Evolutionary conservation across 2,797 vertebrate species (phyloP), one percentile per base, ranked within the genome.

Genomic region (Coreius guichenoti): DNA sequence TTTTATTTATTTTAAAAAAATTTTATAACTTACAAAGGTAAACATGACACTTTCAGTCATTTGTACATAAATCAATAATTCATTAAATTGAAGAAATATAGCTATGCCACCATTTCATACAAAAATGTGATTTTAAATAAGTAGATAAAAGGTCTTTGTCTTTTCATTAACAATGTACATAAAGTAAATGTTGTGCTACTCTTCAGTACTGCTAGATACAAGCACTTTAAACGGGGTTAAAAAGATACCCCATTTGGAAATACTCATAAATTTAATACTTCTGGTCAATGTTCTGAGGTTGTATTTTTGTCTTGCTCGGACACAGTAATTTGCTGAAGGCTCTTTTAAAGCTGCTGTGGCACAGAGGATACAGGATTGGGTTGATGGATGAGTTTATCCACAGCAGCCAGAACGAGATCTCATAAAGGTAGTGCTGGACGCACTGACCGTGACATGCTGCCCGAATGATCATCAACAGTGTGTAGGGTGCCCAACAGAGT

Each of bases 331-430:
- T 95, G 36, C 91, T 89, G 84, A 96, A 96, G 2, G 94, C 94
- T 91, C 93, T 95, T 83, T 92, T 92, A 82, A 96, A 96, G 87
- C 94, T 95, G 84, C 88, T 87, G 69, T 96, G 95, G 81, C 94
- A 96, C 19, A 96, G 87, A 0, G 93, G 94, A 67, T 96, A 95
- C 39, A 96, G 91, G 67, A 95, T 68, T 23, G 95, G 95, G 81
- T 95, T 96, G 74, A 95, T 94, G 86, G 94, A 95, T 0, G 94
- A 96, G 85, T 95, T 96, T 19, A 96, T 80, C 95, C 94, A 95
- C 65, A 95, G 91, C 3, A 96, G 91, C 93, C 95, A 96, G 91
- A 96, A 96, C 0, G 93, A 95, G 43, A 92, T 93, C 86, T 96
- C 95, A 3, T 94, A 95, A 83, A 95, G 91, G 39, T 93, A 93